These are phyloP conservation scores for Terrapene triunguis DNA, from an alignment of 2,113 vertebrate species.

Conservation along the genomic window DNA sequence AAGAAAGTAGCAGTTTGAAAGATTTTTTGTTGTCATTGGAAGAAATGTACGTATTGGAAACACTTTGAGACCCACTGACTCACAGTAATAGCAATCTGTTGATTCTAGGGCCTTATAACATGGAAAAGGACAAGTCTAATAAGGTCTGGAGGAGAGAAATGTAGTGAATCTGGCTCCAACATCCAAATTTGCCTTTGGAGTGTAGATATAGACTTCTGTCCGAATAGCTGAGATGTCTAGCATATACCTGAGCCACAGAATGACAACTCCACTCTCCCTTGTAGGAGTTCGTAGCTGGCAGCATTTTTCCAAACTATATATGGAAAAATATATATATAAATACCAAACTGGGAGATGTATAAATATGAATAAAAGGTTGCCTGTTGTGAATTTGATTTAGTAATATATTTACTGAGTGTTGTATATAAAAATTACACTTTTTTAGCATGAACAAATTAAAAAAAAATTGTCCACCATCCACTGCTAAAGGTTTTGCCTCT, in stretches of 20 bases:
- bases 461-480: not conserved
- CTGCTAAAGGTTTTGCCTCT: slow-evolving; percentile 39
- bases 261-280: not conserved
- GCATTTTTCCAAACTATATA: not conserved
- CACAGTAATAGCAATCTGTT: not conserved
- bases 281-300: rapidly evolving
- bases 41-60: not conserved
- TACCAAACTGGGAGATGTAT: not conserved
- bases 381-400: slow-evolving; percentile 15
- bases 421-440: not conserved
- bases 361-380: slow-evolving; percentile 1
- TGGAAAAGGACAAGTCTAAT: not conserved
- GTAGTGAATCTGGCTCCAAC: not conserved
- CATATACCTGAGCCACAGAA: not conserved
- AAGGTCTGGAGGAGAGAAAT: not conserved
- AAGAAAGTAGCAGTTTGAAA: not conserved
- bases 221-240: not conserved
- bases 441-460: slow-evolving; percentile 42
- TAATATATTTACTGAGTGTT: not conserved
- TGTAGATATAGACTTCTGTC: not conserved
- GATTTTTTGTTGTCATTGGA: not conserved
- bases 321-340: slow-evolving; percentile 20
- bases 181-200: not conserved
- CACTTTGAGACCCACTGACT: not conserved
- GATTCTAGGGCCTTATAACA: not conserved